Evolutionary conservation across 2,888 invertebrate species (phyloP).

Genomic region (Dioctria rufipes): DNA sequence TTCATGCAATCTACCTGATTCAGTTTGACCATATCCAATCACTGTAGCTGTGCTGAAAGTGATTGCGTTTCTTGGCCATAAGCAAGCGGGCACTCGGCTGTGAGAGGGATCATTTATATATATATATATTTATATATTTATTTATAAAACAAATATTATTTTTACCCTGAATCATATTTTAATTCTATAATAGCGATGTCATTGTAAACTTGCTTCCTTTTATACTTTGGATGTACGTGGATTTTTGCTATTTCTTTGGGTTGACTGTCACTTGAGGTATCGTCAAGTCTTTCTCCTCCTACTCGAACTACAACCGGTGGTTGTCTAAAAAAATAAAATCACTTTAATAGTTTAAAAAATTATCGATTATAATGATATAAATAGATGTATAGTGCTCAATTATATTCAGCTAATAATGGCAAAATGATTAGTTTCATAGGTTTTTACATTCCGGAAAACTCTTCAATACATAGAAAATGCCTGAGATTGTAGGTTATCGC

Average conservation of each 20-base stretch:
- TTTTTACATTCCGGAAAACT: no score
- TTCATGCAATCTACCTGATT: neutral
- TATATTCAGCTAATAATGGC: no score
- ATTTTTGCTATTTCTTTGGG: neutral
- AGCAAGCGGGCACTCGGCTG: neutral
- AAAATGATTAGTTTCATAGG: no score
- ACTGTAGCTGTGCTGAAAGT: neutral
- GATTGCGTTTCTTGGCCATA: neutral
- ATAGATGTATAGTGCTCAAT: no score
- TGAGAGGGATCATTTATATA: neutral
- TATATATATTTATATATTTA: no score
- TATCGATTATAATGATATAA: no score
- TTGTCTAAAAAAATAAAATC: no score
- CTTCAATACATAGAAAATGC: no score
- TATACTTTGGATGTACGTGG: neutral
- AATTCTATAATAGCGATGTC: neutral
- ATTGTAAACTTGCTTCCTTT: neutral
- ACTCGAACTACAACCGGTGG: neutral
- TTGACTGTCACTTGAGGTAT: neutral
- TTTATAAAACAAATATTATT: no score
- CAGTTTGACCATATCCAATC: conserved; percentile 5
- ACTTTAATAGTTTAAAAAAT: no score
- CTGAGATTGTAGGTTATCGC: no score
- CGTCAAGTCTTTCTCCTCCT: neutral
- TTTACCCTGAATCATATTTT: neutral